Conservation (phyloP, 2,888 invertebrate species). For the Hemistola chrysoprasaria region DNA sequence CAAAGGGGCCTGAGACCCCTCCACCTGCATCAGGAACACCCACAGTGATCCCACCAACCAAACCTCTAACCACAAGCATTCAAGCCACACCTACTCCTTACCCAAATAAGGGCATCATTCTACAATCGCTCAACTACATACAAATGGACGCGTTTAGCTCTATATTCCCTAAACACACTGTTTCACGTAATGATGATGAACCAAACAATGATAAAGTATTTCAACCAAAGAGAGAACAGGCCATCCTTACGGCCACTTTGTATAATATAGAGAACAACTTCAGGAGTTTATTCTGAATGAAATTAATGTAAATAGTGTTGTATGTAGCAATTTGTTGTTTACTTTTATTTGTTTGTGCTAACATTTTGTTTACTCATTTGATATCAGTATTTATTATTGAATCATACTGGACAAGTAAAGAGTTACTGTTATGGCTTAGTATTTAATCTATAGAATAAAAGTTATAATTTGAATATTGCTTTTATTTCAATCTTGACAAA, state of each 20-base stretch:
- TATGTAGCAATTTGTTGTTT: constrained; percentile 14
- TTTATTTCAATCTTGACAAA: constrained; percentile 12
- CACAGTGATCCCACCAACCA: constrained; percentile 27
- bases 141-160: constrained; percentile 77
- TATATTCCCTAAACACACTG: constrained; percentile 49
- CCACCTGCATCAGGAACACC: constrained; percentile 25
- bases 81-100: constrained; percentile 54
- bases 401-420: constrained; percentile 26
- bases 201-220: constrained; percentile 36
- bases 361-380: constrained; percentile 24
- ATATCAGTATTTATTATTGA: constrained; percentile 24
- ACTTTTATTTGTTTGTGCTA: constrained; percentile 17
- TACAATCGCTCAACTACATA: constrained; percentile 74
- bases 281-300: constrained; percentile 67
- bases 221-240: constrained; percentile 49
- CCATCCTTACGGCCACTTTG: constrained; percentile 61
- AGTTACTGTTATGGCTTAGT: constrained; percentile 22
- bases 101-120: constrained; percentile 68
- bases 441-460: constrained; percentile 26
- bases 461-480: constrained; percentile 7
- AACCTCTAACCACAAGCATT: constrained; percentile 13
- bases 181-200: constrained; percentile 29
- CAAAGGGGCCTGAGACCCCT: constrained; percentile 1
- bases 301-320: constrained; percentile 15
- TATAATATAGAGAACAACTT: constrained; percentile 70